A percentile compares a stretch with the other conserved stretches of the same genome.
These are phyloP conservation scores for Pangasius krempfi DNA, from an alignment of 2,797 vertebrate species.

Conservation along the genomic window DNA sequence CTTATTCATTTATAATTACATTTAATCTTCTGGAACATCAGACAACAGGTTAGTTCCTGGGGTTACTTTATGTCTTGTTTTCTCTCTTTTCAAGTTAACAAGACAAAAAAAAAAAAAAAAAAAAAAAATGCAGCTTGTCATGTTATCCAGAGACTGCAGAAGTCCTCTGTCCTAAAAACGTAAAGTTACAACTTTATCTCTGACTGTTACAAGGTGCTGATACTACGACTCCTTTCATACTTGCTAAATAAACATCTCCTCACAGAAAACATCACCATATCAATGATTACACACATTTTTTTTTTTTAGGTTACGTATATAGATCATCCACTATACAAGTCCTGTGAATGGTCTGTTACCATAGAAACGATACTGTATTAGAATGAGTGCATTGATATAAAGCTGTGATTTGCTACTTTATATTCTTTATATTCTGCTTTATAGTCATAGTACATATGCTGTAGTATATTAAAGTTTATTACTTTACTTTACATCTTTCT, in stretches of 20 bases:
- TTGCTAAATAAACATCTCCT: background rate
- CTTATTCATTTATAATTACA: background rate
- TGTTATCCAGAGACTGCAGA: background rate
- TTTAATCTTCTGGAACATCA: background rate
- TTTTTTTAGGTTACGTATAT: background rate
- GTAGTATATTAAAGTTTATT: too few species aligned
- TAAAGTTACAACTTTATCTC: too few species aligned
- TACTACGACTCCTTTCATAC: background rate
- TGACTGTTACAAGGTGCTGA: background rate
- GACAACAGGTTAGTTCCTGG: background rate
- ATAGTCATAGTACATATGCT: too few species aligned
- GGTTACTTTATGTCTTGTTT: background rate
- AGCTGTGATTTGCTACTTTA: background rate
- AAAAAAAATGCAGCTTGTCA: too few species aligned
- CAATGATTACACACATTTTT: background rate
- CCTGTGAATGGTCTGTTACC: background rate
- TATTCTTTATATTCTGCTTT: too few species aligned
- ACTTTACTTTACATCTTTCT: too few species aligned
- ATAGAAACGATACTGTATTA: background rate
- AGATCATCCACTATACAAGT: background rate
- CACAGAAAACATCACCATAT: background rate
- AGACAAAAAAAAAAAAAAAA: background rate
- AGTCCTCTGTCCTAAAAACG: too few species aligned
- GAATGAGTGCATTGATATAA: background rate
- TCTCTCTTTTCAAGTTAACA: background rate